Base-by-base conservation (phyloP, 1,140 invertebrate species). In the Drosophila pallidifrons region DNA sequence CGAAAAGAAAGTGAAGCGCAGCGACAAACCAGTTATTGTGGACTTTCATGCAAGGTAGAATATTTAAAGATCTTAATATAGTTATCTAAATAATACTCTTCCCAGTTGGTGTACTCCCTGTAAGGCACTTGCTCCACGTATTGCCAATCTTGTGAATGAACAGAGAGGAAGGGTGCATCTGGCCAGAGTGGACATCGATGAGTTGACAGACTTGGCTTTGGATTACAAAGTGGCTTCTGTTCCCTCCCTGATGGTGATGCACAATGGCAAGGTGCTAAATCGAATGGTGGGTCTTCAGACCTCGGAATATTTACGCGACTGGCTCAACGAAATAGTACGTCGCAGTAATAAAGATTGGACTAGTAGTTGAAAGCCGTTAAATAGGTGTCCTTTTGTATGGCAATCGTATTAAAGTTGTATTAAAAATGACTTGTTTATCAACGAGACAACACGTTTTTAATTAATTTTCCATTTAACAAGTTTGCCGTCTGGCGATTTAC, bases 101-200 rank as follows among this genome's bases (percentile, higher is more conserved):
- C 2, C 0, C 20, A 99, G 98, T 64, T 99, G 98, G 98, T 99
- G 98, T 93, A 98, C 97, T 83, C 98, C 98, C 1, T 99, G 98
- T 92, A 96, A 97, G 88, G 94, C 98, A 70, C 93, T 99, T 43
- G 96, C 96, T 28, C 98, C 98, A 3, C 94, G 98, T 43, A 93
- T 99, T 52, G 98, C 99, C 93, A 95, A 95, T 41, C 95, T 98
- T 13, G 95, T 99, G 59, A 95, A 95, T 3, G 96, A 96, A 78
- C 95, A 95, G 67, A 95, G 96, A 75, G 97, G 97, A 4, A 96
- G 97, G 93, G 95, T 99, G 49, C 92, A 96, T 47, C 91, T 99
- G 59, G 98, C 98, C 0, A 99, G 98, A 94, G 97, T 92, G 15
- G 98, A 99, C 91, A 97, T 99, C 81, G 98, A 99, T 94, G 96